Evolutionary conservation across 2,113 vertebrate genomes (phyloP).

Genomic region (Prunella fulvescens): DNA sequence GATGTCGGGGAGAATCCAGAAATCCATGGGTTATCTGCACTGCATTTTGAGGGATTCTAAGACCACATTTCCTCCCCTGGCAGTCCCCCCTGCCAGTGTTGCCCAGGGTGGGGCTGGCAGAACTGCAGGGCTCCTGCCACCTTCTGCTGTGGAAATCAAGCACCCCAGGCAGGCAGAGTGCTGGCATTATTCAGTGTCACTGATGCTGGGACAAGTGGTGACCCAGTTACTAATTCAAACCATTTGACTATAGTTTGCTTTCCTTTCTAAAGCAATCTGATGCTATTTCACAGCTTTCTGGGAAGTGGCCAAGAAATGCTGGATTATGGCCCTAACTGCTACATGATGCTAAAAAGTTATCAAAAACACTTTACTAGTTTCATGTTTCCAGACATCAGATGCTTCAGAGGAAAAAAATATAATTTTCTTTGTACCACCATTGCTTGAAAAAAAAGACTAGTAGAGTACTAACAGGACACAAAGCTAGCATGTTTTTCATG

Average conservation of each 20-base stretch:
- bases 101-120: not conserved
- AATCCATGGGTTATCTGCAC: not conserved
- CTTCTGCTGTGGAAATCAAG: not conserved
- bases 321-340: not conserved
- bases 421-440: not conserved
- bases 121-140: not conserved
- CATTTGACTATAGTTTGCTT: not conserved
- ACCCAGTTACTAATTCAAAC: not conserved
- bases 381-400: not conserved
- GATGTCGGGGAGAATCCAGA: not conserved
- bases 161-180: not conserved
- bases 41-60: not conserved
- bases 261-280: not conserved
- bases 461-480: not conserved
- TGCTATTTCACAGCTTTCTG: not conserved
- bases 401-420: not conserved
- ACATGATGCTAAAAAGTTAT: not conserved
- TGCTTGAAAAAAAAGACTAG: not conserved
- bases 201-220: not conserved
- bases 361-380: not conserved
- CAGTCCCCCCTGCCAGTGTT: fast-evolving
- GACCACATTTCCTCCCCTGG: not conserved
- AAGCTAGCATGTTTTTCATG: not conserved
- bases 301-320: not conserved
- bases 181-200: not conserved